These are phyloP conservation scores for Steatornis caripensis DNA, from an alignment of 2,113 vertebrate species.

Conservation along the genomic window DNA sequence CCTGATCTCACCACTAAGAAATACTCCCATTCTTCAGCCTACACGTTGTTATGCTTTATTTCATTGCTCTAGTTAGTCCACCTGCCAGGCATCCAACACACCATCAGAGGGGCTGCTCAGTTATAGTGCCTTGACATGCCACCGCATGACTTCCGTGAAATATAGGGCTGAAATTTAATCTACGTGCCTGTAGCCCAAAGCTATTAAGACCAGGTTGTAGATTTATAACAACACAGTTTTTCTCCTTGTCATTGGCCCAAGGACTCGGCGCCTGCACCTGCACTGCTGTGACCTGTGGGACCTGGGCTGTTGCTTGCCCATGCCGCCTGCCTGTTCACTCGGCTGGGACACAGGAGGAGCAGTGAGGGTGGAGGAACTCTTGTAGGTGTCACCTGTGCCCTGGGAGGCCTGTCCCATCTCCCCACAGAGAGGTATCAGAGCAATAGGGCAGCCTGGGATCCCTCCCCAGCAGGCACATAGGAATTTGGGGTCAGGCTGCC, in stretches of 20 bases:
- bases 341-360: background rate
- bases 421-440: background rate
- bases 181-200: background rate
- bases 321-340: accelerated
- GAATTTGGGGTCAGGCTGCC: background rate
- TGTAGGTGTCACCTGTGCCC: background rate
- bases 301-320: accelerated
- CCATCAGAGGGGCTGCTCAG: background rate
- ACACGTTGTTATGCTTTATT: background rate
- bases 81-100: background rate
- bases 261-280: background rate
- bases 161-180: constrained; percentile 38
- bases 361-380: background rate
- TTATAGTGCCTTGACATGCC: background rate
- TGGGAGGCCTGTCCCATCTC: background rate
- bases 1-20: background rate
- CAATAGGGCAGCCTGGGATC: background rate
- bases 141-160: background rate
- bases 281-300: background rate
- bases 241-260: constrained; percentile 19
- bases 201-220: background rate
- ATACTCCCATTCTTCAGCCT: background rate
- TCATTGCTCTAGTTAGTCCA: background rate
- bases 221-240: constrained; percentile 15
- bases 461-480: background rate